Percentiles rank a stretch among this genome's conserved stretches.
Evolutionary conservation across 2,797 vertebrate genomes (phyloP).

Genomic region (Peromyscus nudipes): DNA sequence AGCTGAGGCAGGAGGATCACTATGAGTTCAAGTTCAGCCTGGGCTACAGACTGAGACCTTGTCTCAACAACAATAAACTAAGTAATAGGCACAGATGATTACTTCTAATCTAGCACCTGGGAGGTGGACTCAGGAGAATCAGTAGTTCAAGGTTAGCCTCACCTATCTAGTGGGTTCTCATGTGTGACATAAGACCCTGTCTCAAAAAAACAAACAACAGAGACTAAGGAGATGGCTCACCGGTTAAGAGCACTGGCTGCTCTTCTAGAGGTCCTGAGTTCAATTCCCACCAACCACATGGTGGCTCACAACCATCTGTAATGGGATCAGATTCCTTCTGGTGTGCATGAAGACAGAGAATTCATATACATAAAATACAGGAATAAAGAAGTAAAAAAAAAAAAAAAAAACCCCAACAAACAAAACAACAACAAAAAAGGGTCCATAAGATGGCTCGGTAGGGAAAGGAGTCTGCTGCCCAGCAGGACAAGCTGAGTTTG

Average conservation of each 20-base stretch:
- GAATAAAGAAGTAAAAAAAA: neutral
- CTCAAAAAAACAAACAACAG: neutral
- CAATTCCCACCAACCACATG: neutral
- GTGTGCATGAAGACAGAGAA: neutral
- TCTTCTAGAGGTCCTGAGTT: neutral
- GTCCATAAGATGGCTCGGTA: neutral
- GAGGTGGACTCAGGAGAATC: neutral
- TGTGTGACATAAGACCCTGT: too few species aligned
- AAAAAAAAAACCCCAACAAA: neutral
- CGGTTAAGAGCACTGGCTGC: neutral
- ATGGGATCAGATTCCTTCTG: neutral
- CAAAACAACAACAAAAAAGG: neutral
- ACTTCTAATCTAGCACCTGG: neutral
- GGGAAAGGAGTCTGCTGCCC: neutral
- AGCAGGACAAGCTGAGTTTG: neutral
- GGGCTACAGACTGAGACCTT: neutral
- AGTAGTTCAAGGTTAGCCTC: neutral
- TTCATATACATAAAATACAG: neutral
- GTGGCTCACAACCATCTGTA: neutral
- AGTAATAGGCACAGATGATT: neutral
- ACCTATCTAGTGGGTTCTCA: neutral
- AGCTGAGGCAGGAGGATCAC: neutral
- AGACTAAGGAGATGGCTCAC: neutral
- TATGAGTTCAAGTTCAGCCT: neutral
- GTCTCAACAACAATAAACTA: neutral